A percentile compares a stretch with the other conserved stretches of the same genome.
These are phyloP conservation scores for Tridacna crocea DNA, from an alignment of 2,888 invertebrate genomes.

Conservation along the genomic window DNA sequence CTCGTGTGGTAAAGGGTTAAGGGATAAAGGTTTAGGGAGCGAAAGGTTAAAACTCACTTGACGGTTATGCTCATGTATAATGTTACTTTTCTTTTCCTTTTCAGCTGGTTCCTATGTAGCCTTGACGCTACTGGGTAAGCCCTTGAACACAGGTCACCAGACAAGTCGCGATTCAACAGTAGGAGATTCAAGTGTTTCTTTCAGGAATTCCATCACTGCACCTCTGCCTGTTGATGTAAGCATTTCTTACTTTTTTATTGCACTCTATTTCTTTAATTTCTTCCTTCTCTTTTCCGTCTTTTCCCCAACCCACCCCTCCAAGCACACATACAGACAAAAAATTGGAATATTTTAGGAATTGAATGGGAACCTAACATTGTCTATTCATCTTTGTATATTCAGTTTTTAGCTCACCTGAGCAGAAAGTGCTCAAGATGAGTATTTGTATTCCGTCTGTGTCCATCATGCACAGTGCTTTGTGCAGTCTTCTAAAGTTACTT, in stretches of 20 bases:
- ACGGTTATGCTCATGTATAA: not conserved
- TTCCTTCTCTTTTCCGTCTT: too few species aligned
- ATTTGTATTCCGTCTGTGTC: too few species aligned
- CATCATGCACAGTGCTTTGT: too few species aligned
- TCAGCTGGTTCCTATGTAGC: constrained; percentile 85
- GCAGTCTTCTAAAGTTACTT: too few species aligned
- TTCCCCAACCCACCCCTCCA: not conserved
- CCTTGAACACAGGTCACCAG: constrained; percentile 75
- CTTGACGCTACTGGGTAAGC: constrained; percentile 84
- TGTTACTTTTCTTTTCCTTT: constrained; percentile 39
- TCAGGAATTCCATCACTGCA: constrained; percentile 81
- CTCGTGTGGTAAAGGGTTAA: not conserved
- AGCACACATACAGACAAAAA: too few species aligned
- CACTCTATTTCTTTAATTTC: not conserved
- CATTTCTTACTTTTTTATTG: constrained; percentile 69
- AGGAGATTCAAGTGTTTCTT: constrained; percentile 45
- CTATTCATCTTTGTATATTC: too few species aligned
- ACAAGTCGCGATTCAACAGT: constrained; percentile 62
- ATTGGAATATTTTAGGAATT: too few species aligned
- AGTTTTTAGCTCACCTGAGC: too few species aligned
- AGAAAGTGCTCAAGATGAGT: too few species aligned
- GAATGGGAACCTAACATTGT: too few species aligned
- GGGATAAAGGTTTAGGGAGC: not conserved
- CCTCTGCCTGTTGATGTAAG: constrained; percentile 91
- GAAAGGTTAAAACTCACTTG: not conserved